Conservation (phyloP, 37 sponge, comb jelly and placozoan genomes). For the Corticium candelabrum region DNA sequence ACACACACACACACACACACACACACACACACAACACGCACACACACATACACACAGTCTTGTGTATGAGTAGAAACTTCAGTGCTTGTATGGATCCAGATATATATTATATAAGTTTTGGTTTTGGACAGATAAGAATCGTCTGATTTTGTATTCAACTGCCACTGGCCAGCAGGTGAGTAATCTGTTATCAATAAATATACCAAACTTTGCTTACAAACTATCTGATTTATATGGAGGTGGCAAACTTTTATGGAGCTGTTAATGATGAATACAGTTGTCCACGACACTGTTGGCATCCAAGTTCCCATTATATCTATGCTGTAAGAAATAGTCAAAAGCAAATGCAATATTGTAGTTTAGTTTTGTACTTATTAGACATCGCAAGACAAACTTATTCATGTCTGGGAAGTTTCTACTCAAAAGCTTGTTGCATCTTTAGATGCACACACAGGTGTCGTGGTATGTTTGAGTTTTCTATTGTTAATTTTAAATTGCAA, state of each 20-base stretch:
- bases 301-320: conserved; percentile 67
- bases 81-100: neutral
- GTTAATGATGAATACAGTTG: conserved; percentile 71
- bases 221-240: no score
- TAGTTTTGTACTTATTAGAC: conserved; percentile 29
- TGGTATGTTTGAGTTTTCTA: no score
- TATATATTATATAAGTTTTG: neutral
- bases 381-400: conserved; percentile 59
- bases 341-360: conserved; percentile 7
- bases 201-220: no score
- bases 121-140: conserved; percentile 37
- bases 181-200: no score
- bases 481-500: no score
- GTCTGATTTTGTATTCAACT: conserved; percentile 53
- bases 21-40: neutral
- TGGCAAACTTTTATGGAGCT: conserved; percentile 78
- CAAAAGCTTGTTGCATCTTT: conserved; percentile 46
- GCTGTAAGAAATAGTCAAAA: conserved; percentile 31
- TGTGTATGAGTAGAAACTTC: no score
- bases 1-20: no score
- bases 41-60: no score
- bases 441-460: conserved; percentile 52
- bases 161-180: conserved; percentile 55
- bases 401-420: conserved; percentile 74
- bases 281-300: conserved; percentile 90